These are phyloP conservation scores for Cerceris rybyensis DNA, from an alignment of 2,888 invertebrate genomes.

Conservation along the genomic window DNA sequence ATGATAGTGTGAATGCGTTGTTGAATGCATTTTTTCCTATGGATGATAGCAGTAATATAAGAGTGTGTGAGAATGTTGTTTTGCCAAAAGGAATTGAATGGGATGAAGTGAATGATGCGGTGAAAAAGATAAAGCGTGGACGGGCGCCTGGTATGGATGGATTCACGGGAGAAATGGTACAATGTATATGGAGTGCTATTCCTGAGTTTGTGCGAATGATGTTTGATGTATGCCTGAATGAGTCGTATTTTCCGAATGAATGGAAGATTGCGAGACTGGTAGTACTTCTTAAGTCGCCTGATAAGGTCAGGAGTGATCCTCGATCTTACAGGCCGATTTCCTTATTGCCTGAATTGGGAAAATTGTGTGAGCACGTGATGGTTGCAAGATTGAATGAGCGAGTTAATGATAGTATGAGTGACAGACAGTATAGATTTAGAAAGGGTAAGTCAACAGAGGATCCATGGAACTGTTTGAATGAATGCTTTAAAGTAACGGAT, in stretches of 20 bases:
- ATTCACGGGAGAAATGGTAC: conserved; percentile 2
- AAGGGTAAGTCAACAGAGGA: no score
- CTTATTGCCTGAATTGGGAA: conserved; percentile 5
- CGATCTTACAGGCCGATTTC: conserved; percentile 19
- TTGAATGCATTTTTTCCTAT: conserved; percentile 4
- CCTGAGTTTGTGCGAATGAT: conserved; percentile 14
- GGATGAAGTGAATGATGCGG: not conserved
- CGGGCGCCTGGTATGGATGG: conserved; percentile 22
- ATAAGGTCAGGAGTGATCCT: no score
- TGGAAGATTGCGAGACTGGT: not conserved
- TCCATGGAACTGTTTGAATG: no score
- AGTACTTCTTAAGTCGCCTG: no score
- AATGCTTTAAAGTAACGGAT: no score
- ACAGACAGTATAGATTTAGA: not conserved
- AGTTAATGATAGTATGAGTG: not conserved
- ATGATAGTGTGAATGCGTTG: conserved; percentile 2
- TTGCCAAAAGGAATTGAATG: conserved; percentile 7
- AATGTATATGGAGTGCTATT: not conserved
- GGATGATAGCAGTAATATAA: not conserved
- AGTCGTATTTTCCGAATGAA: conserved; percentile 7
- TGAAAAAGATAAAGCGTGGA: not conserved
- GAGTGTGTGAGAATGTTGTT: not conserved
- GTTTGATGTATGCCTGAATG: conserved; percentile 16
- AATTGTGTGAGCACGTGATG: conserved; percentile 16
- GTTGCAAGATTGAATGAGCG: not conserved